Percentiles rank a stretch among this genome's conserved stretches.
Conservation (phyloP, 2,113 vertebrate species). For the Murina feae region DNA sequence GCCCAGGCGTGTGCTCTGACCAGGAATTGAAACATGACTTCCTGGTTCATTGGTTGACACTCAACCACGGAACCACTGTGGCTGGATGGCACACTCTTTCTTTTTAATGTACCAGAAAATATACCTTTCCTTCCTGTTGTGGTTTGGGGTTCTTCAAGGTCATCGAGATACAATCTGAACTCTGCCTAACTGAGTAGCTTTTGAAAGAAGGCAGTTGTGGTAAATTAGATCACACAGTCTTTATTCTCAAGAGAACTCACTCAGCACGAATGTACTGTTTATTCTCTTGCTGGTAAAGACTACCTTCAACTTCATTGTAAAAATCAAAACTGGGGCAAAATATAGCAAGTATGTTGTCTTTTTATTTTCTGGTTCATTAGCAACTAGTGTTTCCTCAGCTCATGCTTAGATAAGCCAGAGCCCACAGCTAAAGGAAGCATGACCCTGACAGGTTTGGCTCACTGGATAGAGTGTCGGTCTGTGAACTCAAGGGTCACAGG, state of each 20-base stretch:
- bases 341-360: not conserved
- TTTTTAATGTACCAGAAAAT: not conserved
- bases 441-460: too few species aligned
- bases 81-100: not conserved
- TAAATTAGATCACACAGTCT: not conserved
- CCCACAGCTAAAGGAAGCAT: accelerated
- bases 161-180: not conserved
- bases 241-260: not conserved
- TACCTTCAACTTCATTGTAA: not conserved
- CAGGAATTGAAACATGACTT: too few species aligned
- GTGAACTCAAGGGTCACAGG: too few species aligned
- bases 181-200: not conserved
- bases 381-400: not conserved
- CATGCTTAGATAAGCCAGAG: not conserved
- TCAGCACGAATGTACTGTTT: not conserved
- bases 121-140: not conserved
- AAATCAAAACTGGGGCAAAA: not conserved
- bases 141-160: not conserved
- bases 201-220: not conserved
- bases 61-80: too few species aligned
- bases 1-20: too few species aligned
- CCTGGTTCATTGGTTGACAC: too few species aligned
- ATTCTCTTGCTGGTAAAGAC: not conserved
- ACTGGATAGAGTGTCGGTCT: too few species aligned
- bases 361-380: not conserved